Evolutionary conservation across 2,888 invertebrate species (phyloP), one percentile per base, ranked within the genome.

Genomic region (Danaus chrysippus): DNA sequence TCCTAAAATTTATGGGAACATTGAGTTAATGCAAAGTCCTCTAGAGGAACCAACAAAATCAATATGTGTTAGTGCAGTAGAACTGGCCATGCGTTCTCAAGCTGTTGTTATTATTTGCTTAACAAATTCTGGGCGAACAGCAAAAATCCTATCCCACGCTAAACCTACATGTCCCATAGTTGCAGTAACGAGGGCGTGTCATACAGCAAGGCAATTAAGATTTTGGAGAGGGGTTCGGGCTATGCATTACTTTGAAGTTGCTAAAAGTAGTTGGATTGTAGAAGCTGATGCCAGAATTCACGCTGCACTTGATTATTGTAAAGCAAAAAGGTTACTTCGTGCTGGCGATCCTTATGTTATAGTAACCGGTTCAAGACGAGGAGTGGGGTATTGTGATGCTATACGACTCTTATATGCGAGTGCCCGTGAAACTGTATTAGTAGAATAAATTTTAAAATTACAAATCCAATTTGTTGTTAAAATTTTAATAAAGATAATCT

Each of bases 111-210:
- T 98, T 70, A 93, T 98, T 71, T 94, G 96, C 58, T 90, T 96
- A 58, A 96, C 97, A 10, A 94, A 93, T 54, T 92, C 93, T n/a
- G 93, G 93, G 11, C 83, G 94, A 69, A 94, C 95, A 23, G 96
- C 96, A 9, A 93, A 93, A 78, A 80, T 94, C 67, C 81, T 96
- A 57, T 93, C 96, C 2, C 92, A 93, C 67, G 94, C 93, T 70
- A 91, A 93, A 70, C 95, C 96, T 0, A 84, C 92, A 59, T 96
- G 96, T 77, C 96, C 96, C 0, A 93, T 96, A 61, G 86, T 96
- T 58, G 94, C 95, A 5, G 92, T 96, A 10, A 95, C 95, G 0
- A 88, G 95, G 71, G 91, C 92, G 66, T 93, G 93, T 19, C 93
- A 93, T 70, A 93, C 94, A 9, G 94, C 95, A 1, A 86, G 95